phyloP scores from a whole-genome alignment of 2,888 invertebrate species.

The Mimas tiliae region DNA sequence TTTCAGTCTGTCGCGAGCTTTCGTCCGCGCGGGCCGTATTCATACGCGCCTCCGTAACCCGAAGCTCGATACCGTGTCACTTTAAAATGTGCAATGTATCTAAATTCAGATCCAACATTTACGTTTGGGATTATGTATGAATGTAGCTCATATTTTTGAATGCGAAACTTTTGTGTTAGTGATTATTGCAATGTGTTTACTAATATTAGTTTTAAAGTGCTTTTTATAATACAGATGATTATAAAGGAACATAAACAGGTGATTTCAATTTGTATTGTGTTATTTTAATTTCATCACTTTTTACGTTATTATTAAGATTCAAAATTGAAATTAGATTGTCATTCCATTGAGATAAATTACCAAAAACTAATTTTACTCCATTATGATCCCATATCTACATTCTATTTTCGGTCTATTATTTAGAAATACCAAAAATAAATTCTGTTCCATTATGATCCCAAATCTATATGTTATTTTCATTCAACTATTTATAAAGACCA shows the following conservation, averaged over 20 bases:
- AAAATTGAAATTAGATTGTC: no score
- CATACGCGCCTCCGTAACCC: slow-evolving; percentile 40
- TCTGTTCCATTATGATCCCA: no score
- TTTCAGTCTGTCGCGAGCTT: slow-evolving; percentile 61
- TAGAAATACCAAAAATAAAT: no score
- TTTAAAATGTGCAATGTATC: slow-evolving; percentile 60
- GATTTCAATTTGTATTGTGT: background rate
- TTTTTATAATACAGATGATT: slow-evolving; percentile 12
- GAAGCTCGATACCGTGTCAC: slow-evolving; percentile 56
- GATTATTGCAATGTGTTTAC: slow-evolving; percentile 17
- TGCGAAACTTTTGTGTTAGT: slow-evolving; percentile 8
- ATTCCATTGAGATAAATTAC: no score
- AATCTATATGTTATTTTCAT: no score
- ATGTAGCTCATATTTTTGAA: background rate
- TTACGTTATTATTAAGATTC: no score
- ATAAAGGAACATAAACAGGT: slow-evolving; percentile 14
- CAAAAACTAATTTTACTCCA: no score
- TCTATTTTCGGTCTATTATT: no score
- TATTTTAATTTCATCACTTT: background rate
- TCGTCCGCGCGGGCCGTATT: slow-evolving; percentile 48
- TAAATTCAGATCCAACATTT: background rate
- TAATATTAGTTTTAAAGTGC: slow-evolving; percentile 2
- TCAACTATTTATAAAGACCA: no score
- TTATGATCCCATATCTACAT: no score
- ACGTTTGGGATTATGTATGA: background rate